Conservation (phyloP, 2,888 invertebrate species). For the Athripsodes cinereus region DNA sequence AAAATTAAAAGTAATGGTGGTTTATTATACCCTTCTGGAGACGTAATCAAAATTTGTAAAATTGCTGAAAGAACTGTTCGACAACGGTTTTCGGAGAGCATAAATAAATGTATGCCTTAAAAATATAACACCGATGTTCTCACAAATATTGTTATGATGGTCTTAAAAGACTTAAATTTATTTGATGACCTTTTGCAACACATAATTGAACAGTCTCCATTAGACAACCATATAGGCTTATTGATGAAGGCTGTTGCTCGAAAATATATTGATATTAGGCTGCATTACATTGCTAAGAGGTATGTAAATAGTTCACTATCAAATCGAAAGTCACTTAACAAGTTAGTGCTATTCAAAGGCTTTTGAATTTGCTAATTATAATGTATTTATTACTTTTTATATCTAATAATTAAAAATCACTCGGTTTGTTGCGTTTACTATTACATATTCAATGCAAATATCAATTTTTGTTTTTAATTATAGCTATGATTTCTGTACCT, state of each 20-base stretch:
- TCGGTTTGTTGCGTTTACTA: too few relatives aligned
- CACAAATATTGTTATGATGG: not conserved
- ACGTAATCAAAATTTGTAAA: not conserved
- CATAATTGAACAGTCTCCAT: slow-evolving; percentile 1
- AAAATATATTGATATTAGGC: not conserved
- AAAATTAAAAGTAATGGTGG: not conserved
- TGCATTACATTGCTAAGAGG: slow-evolving; percentile 1
- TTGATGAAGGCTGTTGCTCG: not conserved
- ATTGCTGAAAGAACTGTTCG: not conserved
- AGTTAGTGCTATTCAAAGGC: not conserved
- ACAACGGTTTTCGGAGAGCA: not conserved
- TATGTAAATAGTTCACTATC: not conserved
- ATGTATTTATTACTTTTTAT: too few relatives aligned
- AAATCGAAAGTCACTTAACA: not conserved
- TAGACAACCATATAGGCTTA: slow-evolving; percentile 3
- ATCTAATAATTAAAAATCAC: too few relatives aligned
- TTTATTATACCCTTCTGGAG: not conserved
- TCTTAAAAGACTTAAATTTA: not conserved
- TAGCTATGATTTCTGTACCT: too few relatives aligned
- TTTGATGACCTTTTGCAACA: slow-evolving; percentile 1
- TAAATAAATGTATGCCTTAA: not conserved
- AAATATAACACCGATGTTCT: not conserved
- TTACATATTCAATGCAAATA: too few relatives aligned
- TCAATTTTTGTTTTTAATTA: too few relatives aligned
- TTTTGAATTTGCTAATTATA: not conserved